Evolutionary conservation across 2,113 vertebrate species (phyloP), one percentile per base, ranked within the genome.

Genomic region (Nestor notabilis): DNA sequence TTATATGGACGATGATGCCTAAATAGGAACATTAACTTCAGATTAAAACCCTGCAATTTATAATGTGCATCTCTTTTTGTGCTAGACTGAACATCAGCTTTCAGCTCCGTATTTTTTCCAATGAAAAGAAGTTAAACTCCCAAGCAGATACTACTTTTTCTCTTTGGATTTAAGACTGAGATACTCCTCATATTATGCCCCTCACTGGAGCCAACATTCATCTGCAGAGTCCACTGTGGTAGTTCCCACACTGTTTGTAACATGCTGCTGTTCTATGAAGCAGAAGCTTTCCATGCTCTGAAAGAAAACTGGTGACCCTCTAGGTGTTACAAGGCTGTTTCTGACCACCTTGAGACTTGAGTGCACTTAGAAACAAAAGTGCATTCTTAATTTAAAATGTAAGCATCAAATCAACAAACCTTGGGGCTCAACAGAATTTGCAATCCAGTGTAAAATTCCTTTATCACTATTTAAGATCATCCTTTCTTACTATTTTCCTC

Each of bases 1-100:
- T 77, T 87, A 75, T 29, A 93, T 37, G 76, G 90, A 80, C 72
- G 90, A 64, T 8, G 33, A 90, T 61, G 83, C 31, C 47, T 55
- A 96, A 93, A 46, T 70, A 83, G 85, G 68, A 95, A 90, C 60
- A 86, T 87, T 78, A 90, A 90, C 83, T 96, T 86, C 90, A 94
- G 44, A 88, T 96, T 91, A 93, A 96, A 89, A 76, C 16, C 24
- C 72, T 78, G 35, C 33, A 50, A 86, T 89, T 90, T 78, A 72
- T 81, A 85, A 91, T 39, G 60, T 24, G 65, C 2, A 2, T 31
- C 65, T 83, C 39, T 68, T 83, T 81, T 55, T 75, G 71, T 25
- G 72, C 63, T 63, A 86, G 64, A 90, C n/a, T 85, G 35, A 88
- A 83, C 83, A 90, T 37, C 21, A 89, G 65, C 72, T 87, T 89